Evolutionary conservation across 1,140 invertebrate species (phyloP).

Genomic region (Euwallacea similis): DNA sequence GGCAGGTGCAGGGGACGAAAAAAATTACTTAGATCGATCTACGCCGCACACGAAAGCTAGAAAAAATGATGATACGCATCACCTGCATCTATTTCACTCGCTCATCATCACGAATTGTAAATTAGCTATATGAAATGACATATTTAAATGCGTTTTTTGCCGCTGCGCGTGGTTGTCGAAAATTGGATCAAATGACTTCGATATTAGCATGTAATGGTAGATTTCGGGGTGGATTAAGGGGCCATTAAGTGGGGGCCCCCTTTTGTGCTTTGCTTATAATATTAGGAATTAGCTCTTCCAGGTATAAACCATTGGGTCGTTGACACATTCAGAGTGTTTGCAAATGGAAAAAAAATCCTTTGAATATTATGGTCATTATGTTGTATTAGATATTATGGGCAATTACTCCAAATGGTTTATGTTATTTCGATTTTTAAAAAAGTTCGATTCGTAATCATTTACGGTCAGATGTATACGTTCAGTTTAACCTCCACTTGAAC

Average conservation of each 20-base stretch:
- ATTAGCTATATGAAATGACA: conserved; percentile 25
- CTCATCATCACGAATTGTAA: conserved; percentile 27
- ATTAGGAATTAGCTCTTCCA: too few species aligned
- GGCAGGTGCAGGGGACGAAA: conserved; percentile 20
- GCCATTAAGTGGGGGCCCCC: conserved; percentile 12
- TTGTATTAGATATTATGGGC: too few species aligned
- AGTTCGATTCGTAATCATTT: too few species aligned
- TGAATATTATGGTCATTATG: too few species aligned
- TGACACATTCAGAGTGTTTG: too few species aligned
- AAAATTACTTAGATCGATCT: conserved; percentile 33
- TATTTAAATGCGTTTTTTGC: conserved; percentile 24
- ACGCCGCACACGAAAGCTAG: conserved; percentile 21
- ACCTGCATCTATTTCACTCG: conserved; percentile 27
- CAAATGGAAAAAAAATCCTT: too few species aligned
- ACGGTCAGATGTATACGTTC: too few species aligned
- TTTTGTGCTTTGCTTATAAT: not conserved
- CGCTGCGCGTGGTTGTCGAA: conserved; percentile 7
- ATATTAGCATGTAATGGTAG: conserved; percentile 26
- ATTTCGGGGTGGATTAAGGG: conserved; percentile 20
- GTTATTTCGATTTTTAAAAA: too few species aligned
- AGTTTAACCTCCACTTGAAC: too few species aligned
- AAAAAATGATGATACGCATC: conserved; percentile 18
- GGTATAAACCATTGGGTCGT: too few species aligned
- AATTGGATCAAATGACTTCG: conserved; percentile 17
- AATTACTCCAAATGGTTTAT: too few species aligned